Percentiles rank a stretch among this genome's conserved stretches.
Evolutionary conservation across 2,888 invertebrate genomes (phyloP).

Genomic region (Agonopterix subpropinquella): DNA sequence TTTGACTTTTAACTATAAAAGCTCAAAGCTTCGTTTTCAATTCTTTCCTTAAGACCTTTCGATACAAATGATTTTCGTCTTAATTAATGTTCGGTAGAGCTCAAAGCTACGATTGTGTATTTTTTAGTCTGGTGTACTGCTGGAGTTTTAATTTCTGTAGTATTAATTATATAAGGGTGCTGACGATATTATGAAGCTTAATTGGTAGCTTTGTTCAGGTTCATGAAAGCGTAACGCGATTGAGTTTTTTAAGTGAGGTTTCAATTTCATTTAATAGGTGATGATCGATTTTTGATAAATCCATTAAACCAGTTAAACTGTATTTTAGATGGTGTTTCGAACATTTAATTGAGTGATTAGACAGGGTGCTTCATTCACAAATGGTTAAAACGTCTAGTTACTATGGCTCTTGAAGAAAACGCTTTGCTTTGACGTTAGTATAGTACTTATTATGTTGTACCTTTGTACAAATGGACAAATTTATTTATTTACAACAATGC

Average conservation of each 20-base stretch:
- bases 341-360: too few relatives aligned
- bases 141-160: slow-evolving; percentile 60
- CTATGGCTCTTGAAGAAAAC: too few relatives aligned
- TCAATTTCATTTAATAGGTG: too few relatives aligned
- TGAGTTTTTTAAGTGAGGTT: slow-evolving; percentile 7
- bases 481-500: too few relatives aligned
- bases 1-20: slow-evolving; percentile 19
- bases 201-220: slow-evolving; percentile 34
- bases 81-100: slow-evolving; percentile 67
- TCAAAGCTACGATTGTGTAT: slow-evolving; percentile 60
- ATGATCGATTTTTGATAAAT: too few relatives aligned
- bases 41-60: slow-evolving; percentile 30
- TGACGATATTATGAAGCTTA: slow-evolving; percentile 56
- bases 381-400: too few relatives aligned
- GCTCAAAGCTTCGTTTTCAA: slow-evolving; percentile 27
- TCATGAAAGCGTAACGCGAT: slow-evolving; percentile 31
- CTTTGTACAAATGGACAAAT: too few relatives aligned
- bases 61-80: slow-evolving; percentile 44
- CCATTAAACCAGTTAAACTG: too few relatives aligned
- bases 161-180: slow-evolving; percentile 63
- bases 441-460: too few relatives aligned
- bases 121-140: slow-evolving; percentile 46
- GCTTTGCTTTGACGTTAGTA: too few relatives aligned
- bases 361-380: too few relatives aligned
- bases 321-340: too few relatives aligned